Evolutionary conservation across 2,797 vertebrate species (phyloP), one percentile per base, ranked within the genome.

Genomic region (Pampus argenteus): DNA sequence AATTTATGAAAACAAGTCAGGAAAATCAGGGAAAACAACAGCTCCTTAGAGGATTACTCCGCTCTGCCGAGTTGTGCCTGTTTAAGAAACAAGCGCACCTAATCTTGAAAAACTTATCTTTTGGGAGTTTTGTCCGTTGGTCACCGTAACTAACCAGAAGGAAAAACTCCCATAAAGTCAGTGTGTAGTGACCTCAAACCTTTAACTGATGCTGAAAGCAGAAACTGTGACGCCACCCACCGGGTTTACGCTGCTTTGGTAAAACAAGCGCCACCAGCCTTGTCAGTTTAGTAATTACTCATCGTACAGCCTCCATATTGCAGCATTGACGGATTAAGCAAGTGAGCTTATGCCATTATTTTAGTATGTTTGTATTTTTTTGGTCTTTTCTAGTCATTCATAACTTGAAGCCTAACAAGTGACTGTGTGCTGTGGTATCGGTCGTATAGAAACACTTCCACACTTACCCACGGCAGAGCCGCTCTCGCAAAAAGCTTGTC

Each of bases 371-470:
- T 59, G 40, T 45, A 17, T 31, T 64, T 56, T 79, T 63, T 54
- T 64, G 11, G 20, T 51, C 6, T 79, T 81, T 64, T 45, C 20
- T 58, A 47, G 47, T 71, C 67, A 42, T 71, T 66, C 64, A 65
- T 59, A 42, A 78, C 44, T 67, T 36, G 23, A 71, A 76, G 60
- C 70, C 25, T 68, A 62, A 86, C 72, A 78, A 51, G 81, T 86
- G 78, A 85, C 81, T 68, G 73, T 79, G 83, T 87, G 86, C 83
- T 42, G 88, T 88, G 84, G 55, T 74, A 9, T 78, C 76, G 76
- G 44, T 89, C 76, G 78, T 79, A 71, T 81, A 69, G 67, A 73
- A 78, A 79, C 54, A 78, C 81, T 83, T 83, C 48, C 57, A 77
- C 75, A 62, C 79, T 38, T 47, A 57, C 64, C 48, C 77, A 57